phyloP scores from a whole-genome alignment of 2,113 vertebrate species.

The Numida meleagris region DNA sequence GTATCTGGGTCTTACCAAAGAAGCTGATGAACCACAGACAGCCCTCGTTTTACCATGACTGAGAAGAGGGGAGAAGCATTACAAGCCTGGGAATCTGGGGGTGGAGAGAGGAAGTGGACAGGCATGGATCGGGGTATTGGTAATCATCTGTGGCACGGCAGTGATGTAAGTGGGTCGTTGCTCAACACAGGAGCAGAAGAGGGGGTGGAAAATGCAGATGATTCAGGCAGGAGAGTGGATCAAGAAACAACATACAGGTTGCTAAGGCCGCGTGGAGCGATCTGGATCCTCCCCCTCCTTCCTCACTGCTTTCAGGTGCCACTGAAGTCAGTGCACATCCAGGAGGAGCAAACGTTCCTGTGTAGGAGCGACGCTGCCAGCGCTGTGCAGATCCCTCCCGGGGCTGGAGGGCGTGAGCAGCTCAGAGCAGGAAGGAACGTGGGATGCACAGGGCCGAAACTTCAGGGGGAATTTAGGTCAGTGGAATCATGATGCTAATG shows the following conservation, averaged over 20 bases:
- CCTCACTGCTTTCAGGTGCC: not conserved
- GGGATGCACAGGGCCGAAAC: not conserved
- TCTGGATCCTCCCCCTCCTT: not conserved
- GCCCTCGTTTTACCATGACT: not conserved
- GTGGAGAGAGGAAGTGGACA: constrained; percentile 50
- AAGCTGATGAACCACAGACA: constrained; percentile 3
- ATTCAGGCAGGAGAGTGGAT: not conserved
- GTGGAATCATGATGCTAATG: constrained; percentile 11
- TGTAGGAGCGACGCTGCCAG: rapidly evolving
- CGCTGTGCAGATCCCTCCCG: not conserved
- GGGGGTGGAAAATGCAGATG: constrained; percentile 30
- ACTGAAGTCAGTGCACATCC: not conserved
- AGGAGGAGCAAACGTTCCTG: not conserved
- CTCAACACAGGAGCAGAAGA: constrained; percentile 17
- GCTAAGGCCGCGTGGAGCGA: not conserved
- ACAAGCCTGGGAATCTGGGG: not conserved
- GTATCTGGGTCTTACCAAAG: constrained; percentile 33
- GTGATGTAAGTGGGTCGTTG: constrained; percentile 40
- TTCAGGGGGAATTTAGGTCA: constrained; percentile 68
- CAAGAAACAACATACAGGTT: constrained; percentile 12
- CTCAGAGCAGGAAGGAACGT: not conserved
- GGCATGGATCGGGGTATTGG: constrained; percentile 6
- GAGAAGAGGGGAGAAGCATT: constrained; percentile 1
- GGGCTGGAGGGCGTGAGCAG: not conserved
- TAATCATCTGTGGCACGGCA: constrained; percentile 34